Evolutionary conservation across 2,797 vertebrate genomes (phyloP).

Genomic region (Pterois miles): DNA sequence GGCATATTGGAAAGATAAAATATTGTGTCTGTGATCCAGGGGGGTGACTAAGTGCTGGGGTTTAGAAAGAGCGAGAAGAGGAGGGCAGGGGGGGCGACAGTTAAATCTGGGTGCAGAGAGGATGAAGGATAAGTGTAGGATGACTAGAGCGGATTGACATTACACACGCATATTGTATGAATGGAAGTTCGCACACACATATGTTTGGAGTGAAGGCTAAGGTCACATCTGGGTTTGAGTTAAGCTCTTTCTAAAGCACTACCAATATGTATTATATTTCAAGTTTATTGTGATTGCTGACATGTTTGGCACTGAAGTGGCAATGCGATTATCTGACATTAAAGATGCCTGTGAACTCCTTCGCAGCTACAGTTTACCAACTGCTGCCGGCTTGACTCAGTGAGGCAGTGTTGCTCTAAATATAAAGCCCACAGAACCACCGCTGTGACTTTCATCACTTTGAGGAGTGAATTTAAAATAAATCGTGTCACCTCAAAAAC

Average conservation of each 20-base stretch:
- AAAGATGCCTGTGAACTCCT: constrained; percentile 33
- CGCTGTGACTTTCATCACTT: neutral
- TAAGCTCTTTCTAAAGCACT: constrained; percentile 58
- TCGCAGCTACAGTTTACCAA: constrained; percentile 9
- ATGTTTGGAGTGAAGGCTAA: constrained; percentile 26
- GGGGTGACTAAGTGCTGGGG: constrained; percentile 37
- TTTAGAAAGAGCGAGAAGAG: constrained; percentile 21
- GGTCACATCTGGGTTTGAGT: constrained; percentile 58
- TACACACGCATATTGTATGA: constrained; percentile 53
- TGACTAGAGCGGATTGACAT: constrained; percentile 71
- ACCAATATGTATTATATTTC: constrained; percentile 48
- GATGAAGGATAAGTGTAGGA: constrained; percentile 72
- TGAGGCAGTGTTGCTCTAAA: constrained; percentile 45
- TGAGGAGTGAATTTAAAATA: neutral
- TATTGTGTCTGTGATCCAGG: constrained; percentile 46
- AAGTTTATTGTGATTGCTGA: constrained; percentile 43
- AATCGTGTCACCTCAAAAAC: neutral
- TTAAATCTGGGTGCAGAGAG: constrained; percentile 65
- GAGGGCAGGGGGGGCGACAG: constrained; percentile 9
- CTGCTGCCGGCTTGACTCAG: constrained; percentile 31
- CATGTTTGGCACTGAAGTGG: constrained; percentile 39
- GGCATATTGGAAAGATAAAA: constrained; percentile 48
- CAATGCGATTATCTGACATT: constrained; percentile 55
- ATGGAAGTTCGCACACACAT: constrained; percentile 14
- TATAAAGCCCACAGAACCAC: constrained; percentile 3